phyloP scores from a whole-genome alignment of 2,113 vertebrate genomes.

The Ellobius talpinus region DNA sequence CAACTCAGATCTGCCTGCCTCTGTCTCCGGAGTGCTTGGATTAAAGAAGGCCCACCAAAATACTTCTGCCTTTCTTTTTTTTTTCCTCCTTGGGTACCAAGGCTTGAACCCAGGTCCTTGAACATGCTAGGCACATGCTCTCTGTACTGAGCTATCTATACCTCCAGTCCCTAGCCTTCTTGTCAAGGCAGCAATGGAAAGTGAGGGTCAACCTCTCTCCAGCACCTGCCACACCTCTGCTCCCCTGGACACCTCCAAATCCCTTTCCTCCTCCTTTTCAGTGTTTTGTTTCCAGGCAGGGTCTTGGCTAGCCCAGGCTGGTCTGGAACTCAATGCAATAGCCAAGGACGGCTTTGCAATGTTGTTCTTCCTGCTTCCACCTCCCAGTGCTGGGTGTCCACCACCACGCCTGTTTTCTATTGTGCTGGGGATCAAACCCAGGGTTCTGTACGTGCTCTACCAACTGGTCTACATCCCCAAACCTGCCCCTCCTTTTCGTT shows the following conservation, averaged over 20 bases:
- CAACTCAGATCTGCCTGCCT: neutral
- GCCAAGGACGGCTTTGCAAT: neutral
- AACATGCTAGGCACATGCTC: neutral
- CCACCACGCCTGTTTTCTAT: neutral
- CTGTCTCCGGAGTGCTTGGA: neutral
- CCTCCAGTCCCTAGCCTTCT: neutral
- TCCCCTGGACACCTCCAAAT: neutral
- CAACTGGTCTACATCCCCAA: neutral
- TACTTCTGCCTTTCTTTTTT: neutral
- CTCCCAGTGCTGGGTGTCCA: neutral
- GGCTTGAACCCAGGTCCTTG: neutral
- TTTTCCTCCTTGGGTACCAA: neutral
- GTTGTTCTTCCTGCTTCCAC: neutral
- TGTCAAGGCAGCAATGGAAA: neutral
- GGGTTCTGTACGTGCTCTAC: neutral
- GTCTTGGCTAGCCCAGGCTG: neutral
- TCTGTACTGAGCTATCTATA: fast-evolving
- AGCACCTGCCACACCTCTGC: neutral
- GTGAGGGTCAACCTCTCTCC: neutral
- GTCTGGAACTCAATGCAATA: neutral
- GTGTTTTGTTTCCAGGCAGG: neutral
- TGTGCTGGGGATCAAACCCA: neutral
- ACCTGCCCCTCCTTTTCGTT: neutral
- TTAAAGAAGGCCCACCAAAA: neutral
- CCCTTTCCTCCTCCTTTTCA: neutral